Percentiles rank a stretch among this genome's conserved stretches.
phyloP scores from a whole-genome alignment of 2,797 vertebrate genomes.

The Tragopan temminckii region DNA sequence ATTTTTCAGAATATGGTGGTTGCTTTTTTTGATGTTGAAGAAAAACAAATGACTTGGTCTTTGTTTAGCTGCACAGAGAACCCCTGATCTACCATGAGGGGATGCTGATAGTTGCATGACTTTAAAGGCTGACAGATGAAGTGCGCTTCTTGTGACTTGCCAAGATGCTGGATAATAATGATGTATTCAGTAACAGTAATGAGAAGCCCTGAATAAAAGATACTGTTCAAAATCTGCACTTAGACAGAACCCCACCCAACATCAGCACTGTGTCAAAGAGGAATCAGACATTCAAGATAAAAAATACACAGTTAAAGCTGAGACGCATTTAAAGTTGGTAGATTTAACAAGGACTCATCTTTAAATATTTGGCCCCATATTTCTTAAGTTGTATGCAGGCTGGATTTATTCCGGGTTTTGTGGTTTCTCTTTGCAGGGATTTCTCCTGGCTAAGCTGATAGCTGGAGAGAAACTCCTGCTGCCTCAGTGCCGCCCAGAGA shows the following conservation, averaged over 20 bases:
- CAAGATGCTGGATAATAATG: neutral
- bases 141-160: neutral
- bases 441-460: conserved; percentile 20
- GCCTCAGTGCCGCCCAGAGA: neutral
- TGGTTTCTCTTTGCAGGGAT: neutral
- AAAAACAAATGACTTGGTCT: neutral
- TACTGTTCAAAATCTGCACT: neutral
- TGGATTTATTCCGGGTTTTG: neutral
- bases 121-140: neutral
- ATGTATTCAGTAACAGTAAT: neutral
- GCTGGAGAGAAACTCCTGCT: conserved; percentile 13
- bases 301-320: neutral
- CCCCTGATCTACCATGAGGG: neutral
- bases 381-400: neutral
- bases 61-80: neutral
- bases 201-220: neutral
- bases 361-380: neutral
- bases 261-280: neutral
- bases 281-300: neutral
- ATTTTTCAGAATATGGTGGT: neutral
- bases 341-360: neutral
- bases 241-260: neutral
- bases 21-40: neutral
- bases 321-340: neutral
- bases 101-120: neutral